These are phyloP conservation scores for Gadopsis bispinosus DNA, from an alignment of 2,797 vertebrate species.

Conservation along the genomic window DNA sequence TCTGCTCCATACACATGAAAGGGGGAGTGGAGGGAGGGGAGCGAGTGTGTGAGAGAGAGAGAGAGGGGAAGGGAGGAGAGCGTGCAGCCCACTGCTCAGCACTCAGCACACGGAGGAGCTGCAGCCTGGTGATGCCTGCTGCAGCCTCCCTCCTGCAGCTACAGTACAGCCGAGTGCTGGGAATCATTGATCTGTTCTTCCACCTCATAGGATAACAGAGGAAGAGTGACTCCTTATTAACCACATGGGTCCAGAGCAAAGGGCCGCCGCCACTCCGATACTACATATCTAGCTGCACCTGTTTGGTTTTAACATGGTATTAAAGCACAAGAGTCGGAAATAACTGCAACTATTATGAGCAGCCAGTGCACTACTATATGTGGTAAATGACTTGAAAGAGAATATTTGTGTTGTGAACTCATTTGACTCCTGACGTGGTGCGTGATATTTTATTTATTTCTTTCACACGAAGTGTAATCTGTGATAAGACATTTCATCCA, in stretches of 20 bases:
- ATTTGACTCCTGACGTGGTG: slow-evolving; percentile 23
- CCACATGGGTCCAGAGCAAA: slow-evolving; percentile 47
- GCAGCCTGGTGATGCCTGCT: slow-evolving; percentile 75
- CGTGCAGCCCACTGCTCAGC: slow-evolving; percentile 80
- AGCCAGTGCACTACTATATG: neutral
- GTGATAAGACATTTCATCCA: slow-evolving; percentile 34
- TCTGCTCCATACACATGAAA: slow-evolving; percentile 81
- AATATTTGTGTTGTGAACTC: slow-evolving; percentile 45
- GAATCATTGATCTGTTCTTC: slow-evolving; percentile 83
- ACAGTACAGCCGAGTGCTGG: slow-evolving; percentile 66
- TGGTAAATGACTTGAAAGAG: slow-evolving; percentile 16
- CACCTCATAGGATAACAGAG: slow-evolving; percentile 77
- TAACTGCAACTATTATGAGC: slow-evolving; percentile 4
- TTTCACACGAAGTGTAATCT: slow-evolving; percentile 37
- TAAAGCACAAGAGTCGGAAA: slow-evolving; percentile 18
- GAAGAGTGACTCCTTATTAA: slow-evolving; percentile 64
- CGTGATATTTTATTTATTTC: neutral
- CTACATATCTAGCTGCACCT: slow-evolving; percentile 3
- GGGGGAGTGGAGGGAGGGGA: slow-evolving; percentile 13
- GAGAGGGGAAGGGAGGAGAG: neutral
- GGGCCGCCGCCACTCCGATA: neutral
- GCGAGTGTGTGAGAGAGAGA: neutral
- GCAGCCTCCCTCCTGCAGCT: slow-evolving; percentile 80
- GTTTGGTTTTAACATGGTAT: slow-evolving; percentile 8
- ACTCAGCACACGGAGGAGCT: slow-evolving; percentile 84